Percentiles rank a stretch among this genome's conserved stretches.
These are phyloP conservation scores for Sciaenops ocellatus DNA, from an alignment of 2,797 vertebrate genomes.

Conservation along the genomic window DNA sequence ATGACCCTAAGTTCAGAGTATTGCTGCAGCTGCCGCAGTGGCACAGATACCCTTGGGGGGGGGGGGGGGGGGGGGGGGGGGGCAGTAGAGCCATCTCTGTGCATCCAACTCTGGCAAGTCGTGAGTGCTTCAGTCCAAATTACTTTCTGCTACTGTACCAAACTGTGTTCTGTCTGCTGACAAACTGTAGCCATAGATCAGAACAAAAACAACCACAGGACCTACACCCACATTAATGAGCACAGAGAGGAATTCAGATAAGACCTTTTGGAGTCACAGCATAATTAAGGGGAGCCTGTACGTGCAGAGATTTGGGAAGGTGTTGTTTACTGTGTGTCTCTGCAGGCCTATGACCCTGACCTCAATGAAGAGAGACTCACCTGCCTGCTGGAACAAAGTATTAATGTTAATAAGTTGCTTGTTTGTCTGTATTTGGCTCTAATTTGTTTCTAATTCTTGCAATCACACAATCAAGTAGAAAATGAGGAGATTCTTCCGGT, in stretches of 20 bases:
- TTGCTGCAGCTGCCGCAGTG: constrained; percentile 22
- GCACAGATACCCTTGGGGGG: constrained; percentile 11
- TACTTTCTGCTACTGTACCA: constrained; percentile 20
- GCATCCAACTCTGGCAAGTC: constrained; percentile 11
- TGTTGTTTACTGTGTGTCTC: constrained; percentile 22
- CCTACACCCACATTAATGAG: constrained; percentile 6
- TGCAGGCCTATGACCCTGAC: neutral
- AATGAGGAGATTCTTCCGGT: constrained; percentile 1
- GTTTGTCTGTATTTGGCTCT: neutral
- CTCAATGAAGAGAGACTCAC: neutral
- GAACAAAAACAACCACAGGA: constrained; percentile 16
- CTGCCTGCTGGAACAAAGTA: constrained; percentile 1
- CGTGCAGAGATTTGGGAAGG: neutral
- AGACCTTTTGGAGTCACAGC: neutral
- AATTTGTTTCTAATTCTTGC: neutral
- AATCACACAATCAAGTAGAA: neutral
- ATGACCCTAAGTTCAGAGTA: constrained; percentile 27
- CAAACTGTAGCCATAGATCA: constrained; percentile 8
- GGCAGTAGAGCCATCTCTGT: constrained; percentile 28
- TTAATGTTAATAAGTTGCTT: constrained; percentile 19
- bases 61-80: neutral
- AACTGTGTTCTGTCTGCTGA: neutral
- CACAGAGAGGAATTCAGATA: constrained; percentile 13
- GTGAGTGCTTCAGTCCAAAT: neutral
- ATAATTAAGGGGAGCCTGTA: constrained; percentile 8